Base-by-base conservation (phyloP, 2,888 invertebrate genomes). In the Thera britannica region DNA sequence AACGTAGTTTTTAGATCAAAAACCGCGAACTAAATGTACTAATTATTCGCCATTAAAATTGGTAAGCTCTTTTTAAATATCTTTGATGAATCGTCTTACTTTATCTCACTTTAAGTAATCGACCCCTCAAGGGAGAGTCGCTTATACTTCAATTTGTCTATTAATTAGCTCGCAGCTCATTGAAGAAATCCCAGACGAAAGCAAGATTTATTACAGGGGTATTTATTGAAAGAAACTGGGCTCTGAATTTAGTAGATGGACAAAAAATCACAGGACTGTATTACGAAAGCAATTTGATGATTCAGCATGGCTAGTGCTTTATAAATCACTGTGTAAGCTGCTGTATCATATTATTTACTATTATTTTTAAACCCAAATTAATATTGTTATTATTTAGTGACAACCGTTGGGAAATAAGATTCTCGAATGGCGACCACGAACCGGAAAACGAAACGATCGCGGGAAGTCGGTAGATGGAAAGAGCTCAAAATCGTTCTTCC, bases 191-290 rank as follows among this genome's bases (percentile, higher is more conserved):
- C 56, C 55, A 23, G 48, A 48, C n/a, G n/a, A 35, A 35, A 55
- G 44, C 8, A 62, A 62, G 55, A 55, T 62, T 55, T 44, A 62
- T 48, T 12, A 62, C 54, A 38, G 52, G 44, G 44, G 9, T n/a
- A 6, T 44, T 54, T 62, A 55, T 46, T 54, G 61, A 62, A 62
- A 62, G 55, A 48, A 12, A 7, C 57, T 57, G 52, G 52, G 1
- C 3, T 51, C 60, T 11, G 60, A 23, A 52, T 12, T 41, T 51
- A 8, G 36, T 62, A 48, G 62, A 64, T 64, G 58, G 46, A 64
- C 54, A 64, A 64, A 64, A 54, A 23, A 63, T 51, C 36, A 52
- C 64, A 48, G 58, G 63, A 5, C 41, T 48, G 44, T 23, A 41
- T 23, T 23, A 0, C 8, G 11, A 51, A 3, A 57, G 62, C 57